These are phyloP conservation scores for Polymixis lichenea DNA, from an alignment of 2,888 invertebrate genomes.

Conservation along the genomic window DNA sequence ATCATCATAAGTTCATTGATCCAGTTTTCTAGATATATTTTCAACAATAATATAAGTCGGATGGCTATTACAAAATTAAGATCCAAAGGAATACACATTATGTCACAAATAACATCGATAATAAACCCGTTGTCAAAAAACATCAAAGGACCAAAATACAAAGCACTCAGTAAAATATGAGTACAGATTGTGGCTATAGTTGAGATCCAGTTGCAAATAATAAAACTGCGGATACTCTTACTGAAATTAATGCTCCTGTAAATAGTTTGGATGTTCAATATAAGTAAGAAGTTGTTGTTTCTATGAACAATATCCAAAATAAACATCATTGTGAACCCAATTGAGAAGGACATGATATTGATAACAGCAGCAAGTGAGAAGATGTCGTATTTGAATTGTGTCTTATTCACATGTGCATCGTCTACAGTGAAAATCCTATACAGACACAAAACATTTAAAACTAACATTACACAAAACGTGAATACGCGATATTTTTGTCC, in stretches of 20 bases:
- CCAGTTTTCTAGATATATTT: constrained; percentile 13
- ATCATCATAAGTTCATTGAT: constrained; percentile 6
- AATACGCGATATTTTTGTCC: constrained; percentile 18
- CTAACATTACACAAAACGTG: constrained; percentile 15
- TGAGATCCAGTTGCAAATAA: constrained; percentile 21
- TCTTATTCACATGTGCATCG: constrained; percentile 12
- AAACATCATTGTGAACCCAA: constrained; percentile 10
- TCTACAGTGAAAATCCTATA: not conserved
- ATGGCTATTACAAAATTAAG: constrained; percentile 28
- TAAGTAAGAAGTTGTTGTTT: constrained; percentile 10
- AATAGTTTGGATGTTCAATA: constrained; percentile 25
- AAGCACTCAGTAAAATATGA: not conserved
- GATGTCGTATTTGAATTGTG: constrained; percentile 18
- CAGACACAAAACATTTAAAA: constrained; percentile 13
- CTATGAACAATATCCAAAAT: constrained; percentile 16
- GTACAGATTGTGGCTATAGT: not conserved
- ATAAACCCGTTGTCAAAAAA: not conserved
- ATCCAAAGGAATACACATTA: constrained; percentile 33
- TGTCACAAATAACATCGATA: constrained; percentile 4
- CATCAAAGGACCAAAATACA: not conserved
- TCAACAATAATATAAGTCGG: constrained; percentile 1
- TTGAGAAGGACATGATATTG: not conserved
- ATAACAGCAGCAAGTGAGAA: constrained; percentile 4
- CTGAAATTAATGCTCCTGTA: constrained; percentile 10
- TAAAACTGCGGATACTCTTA: not conserved